Evolutionary conservation across 2,113 vertebrate genomes (phyloP), one percentile per base, ranked within the genome.

Genomic region (Gobiocypris rarus): DNA sequence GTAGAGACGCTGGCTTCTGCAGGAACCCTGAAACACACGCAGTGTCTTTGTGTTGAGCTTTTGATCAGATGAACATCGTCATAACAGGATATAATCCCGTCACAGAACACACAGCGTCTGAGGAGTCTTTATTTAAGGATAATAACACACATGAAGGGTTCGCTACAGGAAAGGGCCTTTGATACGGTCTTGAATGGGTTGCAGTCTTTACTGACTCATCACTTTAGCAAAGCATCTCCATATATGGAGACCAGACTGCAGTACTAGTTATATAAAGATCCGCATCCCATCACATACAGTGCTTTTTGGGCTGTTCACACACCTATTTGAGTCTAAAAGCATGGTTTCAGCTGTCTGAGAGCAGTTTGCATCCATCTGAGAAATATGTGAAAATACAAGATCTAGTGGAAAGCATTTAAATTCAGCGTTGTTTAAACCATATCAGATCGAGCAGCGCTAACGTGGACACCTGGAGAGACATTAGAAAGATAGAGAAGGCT

Each of bases 1-100:
- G 86, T 73, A 98, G 86, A 43, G 92, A 88, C 10, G 92, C 93
- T 0, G 97, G 96, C 89, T 94, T 96, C 76, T 93, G 86, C 70
- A 98, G 93, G 56, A 86, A n/a, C 45, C 90, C 96, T 97, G 26
- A 54, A 28, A 78, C 11, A 71, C 69, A 70, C n/a, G 15, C 71
- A 28, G 41, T 0, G 24, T 10, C 70, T 26, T 74, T 26, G n/a
- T 74, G 45, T 34, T 7, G 13, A 31, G 48, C 48, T 54, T 54
- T 75, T 10, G 15, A 54, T 54, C 48, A 38, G 74, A 56, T 22
- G 5, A 3, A 76, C 3, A 13, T 58, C 75, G 38, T 76, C 28
- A 14, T 56, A 17, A 19, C 77, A 48, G 41, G 8, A 61, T 4
- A 65, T 65, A 43, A 80, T 22, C 59, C 41, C 1, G 38, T 78